Base-by-base conservation (phyloP, 2,113 vertebrate species). In the Brachyistius frenatus region DNA sequence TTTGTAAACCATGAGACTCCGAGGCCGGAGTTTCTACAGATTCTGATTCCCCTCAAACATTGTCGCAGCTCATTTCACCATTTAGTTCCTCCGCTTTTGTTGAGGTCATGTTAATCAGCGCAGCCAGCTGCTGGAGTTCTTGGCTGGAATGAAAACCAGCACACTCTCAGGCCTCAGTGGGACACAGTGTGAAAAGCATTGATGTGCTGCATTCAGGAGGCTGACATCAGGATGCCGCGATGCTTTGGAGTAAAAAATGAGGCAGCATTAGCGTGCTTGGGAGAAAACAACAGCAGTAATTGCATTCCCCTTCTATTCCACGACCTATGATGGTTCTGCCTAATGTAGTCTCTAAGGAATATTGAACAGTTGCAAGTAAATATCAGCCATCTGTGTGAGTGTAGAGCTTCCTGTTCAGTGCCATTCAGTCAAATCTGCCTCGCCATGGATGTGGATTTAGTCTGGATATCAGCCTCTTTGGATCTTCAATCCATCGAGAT, bases 51-150 rank as follows among this genome's bases (percentile, higher is more conserved):
- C 39, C 53, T 65, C 13, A n/a, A 78, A 71, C 16, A n/a, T 49
- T 66, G 54, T 5, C 15, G 55, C 44, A 62, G 73, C 79, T 83
- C 36, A 74, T 81, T 87, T 84, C 60, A n/a, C 37, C 14, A 36
- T 80, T 64, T 62, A 66, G 50, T 66, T 75, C 65, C 32, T 53
- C 53, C 0, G 47, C 83, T 74, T 86, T 84, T 75, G 75, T 82
- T 41, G 47, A 2, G 3, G 52, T 60, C 56, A 56, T 74, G 70
- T 41, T 88, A 78, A 89, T 87, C 63, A 82, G 74, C 4, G 60
- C 57, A 67, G 67, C 61, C 84, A 84, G 86, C 84, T 86, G 90
- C 81, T 76, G 61, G 10, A 35, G 78, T 52, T 52, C 57, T 78
- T 72, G 63, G 67, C 71, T 77, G 71, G 52, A 78, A 75, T 73